These are phyloP conservation scores for Lampris incognitus DNA, from an alignment of 2,113 vertebrate genomes.

Conservation along the genomic window DNA sequence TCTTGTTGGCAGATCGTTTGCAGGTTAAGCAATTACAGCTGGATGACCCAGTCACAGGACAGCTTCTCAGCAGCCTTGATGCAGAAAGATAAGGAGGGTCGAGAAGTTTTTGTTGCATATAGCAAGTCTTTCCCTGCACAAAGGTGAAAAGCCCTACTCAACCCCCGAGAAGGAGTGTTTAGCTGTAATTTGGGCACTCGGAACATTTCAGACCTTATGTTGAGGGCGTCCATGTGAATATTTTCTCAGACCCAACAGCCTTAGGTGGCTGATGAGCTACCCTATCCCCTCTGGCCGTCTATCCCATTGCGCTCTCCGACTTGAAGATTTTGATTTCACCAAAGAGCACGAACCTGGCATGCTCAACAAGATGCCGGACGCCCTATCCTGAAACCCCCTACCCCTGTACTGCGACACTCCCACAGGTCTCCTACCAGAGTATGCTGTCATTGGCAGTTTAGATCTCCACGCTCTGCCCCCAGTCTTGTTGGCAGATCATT, in stretches of 20 bases:
- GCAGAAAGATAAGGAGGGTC: not conserved
- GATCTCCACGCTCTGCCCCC: not conserved
- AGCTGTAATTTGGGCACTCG: constrained; percentile 24
- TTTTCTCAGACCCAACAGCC: not conserved
- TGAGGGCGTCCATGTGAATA: constrained; percentile 6
- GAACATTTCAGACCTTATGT: constrained; percentile 30
- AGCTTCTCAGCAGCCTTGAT: not conserved
- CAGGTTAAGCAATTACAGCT: constrained; percentile 14
- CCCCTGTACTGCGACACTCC: not conserved
- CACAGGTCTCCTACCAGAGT: not conserved
- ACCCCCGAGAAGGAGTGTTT: not conserved
- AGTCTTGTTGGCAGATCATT: constrained; percentile 2
- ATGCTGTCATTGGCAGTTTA: constrained; percentile 11
- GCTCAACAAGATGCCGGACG: not conserved
- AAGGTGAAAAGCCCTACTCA: constrained; percentile 4
- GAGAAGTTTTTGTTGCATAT: constrained; percentile 9
- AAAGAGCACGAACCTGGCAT: not conserved
- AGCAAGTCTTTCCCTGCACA: not conserved
- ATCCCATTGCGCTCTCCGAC: not conserved
- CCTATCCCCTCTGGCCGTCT: constrained; percentile 2
- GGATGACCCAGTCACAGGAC: not conserved
- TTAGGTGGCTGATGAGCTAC: not conserved
- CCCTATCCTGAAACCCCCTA: constrained; percentile 1
- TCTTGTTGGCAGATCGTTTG: constrained; percentile 1
- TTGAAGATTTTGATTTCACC: constrained; percentile 1